Conservation (phyloP, 1,140 invertebrate genomes). For the Ostrea denselamellosa region DNA sequence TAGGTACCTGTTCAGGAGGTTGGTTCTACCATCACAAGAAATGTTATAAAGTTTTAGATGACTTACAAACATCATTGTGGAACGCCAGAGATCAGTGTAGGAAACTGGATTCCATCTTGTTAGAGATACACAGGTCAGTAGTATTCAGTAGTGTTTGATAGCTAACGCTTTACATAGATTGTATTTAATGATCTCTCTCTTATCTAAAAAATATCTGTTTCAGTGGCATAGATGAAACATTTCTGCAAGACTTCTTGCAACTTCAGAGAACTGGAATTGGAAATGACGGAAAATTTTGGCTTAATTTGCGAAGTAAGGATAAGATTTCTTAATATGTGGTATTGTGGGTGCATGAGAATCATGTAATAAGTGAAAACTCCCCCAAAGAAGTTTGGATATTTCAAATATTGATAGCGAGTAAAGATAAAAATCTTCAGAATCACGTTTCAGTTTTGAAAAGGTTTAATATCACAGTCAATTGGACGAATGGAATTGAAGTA, state of each 20-base stretch:
- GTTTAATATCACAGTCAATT: no score
- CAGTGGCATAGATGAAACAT: background rate
- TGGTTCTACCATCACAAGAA: background rate
- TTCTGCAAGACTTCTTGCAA: background rate
- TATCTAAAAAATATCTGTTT: background rate
- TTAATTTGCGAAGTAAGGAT: background rate
- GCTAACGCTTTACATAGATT: background rate
- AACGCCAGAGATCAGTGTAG: background rate
- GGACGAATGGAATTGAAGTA: no score
- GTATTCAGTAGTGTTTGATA: background rate
- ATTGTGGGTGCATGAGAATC: no score
- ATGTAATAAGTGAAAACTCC: no score
- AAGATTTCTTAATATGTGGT: background rate
- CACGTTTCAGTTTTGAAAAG: no score
- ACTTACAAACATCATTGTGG: background rate
- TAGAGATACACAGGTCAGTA: background rate
- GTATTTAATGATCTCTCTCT: no score
- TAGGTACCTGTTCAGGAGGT: background rate
- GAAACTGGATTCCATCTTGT: background rate
- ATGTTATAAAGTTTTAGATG: background rate
- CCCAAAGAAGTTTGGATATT: no score
- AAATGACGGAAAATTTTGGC: constrained; percentile 23
- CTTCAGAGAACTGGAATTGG: background rate
- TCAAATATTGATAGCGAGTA: no score
- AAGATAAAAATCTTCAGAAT: no score